Evolutionary conservation across 1,140 invertebrate genomes (phyloP).

Genomic region (Panulirus ornatus): DNA sequence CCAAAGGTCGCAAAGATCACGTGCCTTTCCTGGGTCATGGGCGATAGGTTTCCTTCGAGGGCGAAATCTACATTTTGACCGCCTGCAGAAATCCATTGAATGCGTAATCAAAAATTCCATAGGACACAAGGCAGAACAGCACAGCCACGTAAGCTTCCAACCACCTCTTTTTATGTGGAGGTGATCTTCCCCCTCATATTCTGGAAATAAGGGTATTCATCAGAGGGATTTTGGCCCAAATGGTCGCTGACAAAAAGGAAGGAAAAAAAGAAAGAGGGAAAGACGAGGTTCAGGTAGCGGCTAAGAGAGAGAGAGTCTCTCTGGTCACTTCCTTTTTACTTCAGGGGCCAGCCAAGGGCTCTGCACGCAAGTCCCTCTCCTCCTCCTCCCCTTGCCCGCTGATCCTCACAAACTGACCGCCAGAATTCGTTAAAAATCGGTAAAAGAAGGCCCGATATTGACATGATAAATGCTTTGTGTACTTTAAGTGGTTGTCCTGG

Average conservation of each 20-base stretch:
- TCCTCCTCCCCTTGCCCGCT: neutral
- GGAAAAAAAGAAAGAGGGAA: neutral
- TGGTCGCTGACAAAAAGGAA: conserved; percentile 45
- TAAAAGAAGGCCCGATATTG: conserved; percentile 52
- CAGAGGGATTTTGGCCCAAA: conserved; percentile 51
- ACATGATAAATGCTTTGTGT: conserved; percentile 70
- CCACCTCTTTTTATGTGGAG: conserved; percentile 35
- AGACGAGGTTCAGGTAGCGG: conserved; percentile 30
- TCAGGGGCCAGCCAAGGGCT: neutral
- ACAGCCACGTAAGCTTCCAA: conserved; percentile 27
- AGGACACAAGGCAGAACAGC: neutral
- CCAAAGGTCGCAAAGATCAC: no score
- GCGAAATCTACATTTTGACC: no score
- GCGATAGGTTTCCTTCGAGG: no score
- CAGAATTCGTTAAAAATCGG: conserved; percentile 68
- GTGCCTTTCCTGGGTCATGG: no score
- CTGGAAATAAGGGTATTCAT: conserved; percentile 57
- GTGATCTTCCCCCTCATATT: conserved; percentile 31
- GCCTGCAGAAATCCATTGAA: neutral
- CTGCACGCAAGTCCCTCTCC: conserved; percentile 5
- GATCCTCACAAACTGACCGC: conserved; percentile 55
- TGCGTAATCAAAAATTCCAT: neutral
- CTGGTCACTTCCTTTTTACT: conserved; percentile 51
- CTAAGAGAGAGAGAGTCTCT: neutral
- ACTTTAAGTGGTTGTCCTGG: conserved; percentile 58